Percentiles rank a stretch among this genome's conserved stretches.
These are phyloP conservation scores for Himalopsyche tibetana DNA, from an alignment of 2,888 invertebrate species.

Conservation along the genomic window DNA sequence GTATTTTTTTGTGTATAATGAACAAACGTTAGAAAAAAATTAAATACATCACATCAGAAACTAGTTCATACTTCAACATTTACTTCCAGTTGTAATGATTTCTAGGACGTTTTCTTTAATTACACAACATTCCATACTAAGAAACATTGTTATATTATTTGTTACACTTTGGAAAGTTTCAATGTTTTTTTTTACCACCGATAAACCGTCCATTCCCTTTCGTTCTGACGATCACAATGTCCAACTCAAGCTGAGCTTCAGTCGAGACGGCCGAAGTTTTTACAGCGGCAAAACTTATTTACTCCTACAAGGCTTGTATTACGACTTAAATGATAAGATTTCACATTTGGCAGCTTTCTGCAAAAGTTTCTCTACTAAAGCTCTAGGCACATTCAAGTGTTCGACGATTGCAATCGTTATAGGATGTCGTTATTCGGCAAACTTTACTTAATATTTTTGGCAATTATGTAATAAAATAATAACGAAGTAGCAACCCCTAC, in stretches of 20 bases:
- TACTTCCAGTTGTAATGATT: too few relatives aligned
- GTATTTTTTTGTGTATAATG: too few relatives aligned
- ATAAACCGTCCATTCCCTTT: slow-evolving; percentile 3
- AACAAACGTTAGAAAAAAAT: too few relatives aligned
- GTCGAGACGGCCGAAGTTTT: not conserved
- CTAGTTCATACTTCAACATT: too few relatives aligned
- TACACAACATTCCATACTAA: not conserved
- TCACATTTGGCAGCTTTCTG: slow-evolving; percentile 49
- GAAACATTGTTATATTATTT: slow-evolving; percentile 18
- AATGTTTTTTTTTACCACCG: slow-evolving; percentile 24
- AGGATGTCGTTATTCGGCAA: slow-evolving; percentile 10
- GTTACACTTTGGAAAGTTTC: slow-evolving; percentile 14
- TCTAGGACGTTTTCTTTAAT: slow-evolving; percentile 9
- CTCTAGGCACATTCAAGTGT: slow-evolving; percentile 16
- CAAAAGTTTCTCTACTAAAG: slow-evolving; percentile 45
- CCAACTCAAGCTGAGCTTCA: not conserved
- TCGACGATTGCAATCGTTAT: slow-evolving; percentile 26
- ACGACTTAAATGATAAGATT: slow-evolving; percentile 46
- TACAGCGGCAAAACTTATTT: slow-evolving; percentile 9
- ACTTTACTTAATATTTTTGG: slow-evolving; percentile 3
- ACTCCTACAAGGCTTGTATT: slow-evolving; percentile 31
- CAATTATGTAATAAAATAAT: slow-evolving; percentile 49
- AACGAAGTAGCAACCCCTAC: slow-evolving; percentile 43
- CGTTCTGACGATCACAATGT: slow-evolving; percentile 5
- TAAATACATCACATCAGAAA: too few relatives aligned